phyloP scores from a whole-genome alignment of 2,113 vertebrate species.

The Platycercus adscitus region DNA sequence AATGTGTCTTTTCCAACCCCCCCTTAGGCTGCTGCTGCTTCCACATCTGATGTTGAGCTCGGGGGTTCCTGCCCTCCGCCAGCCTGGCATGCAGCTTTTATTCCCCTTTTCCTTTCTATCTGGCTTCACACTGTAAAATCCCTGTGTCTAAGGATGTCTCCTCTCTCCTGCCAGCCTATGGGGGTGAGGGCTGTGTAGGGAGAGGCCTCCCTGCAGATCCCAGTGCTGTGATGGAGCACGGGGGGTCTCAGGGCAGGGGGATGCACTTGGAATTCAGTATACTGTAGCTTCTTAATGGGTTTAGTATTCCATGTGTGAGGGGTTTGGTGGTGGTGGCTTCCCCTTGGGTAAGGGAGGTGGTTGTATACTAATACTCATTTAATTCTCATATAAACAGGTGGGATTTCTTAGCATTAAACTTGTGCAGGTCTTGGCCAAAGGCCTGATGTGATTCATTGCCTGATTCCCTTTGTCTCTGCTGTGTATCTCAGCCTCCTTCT shows the following conservation, averaged over 20 bases:
- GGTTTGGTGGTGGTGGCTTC: neutral
- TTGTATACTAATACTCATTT: neutral
- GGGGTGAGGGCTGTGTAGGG: neutral
- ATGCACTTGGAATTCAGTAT: neutral
- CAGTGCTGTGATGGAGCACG: neutral
- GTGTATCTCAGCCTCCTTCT: neutral
- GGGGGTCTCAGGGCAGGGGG: rapidly evolving
- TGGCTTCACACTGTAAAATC: neutral
- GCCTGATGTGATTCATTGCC: neutral
- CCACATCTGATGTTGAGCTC: neutral
- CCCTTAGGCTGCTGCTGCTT: neutral
- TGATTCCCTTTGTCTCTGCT: neutral
- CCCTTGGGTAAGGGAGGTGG: neutral
- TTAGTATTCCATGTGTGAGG: neutral
- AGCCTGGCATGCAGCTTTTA: neutral
- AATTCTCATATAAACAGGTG: neutral
- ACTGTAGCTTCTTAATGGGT: neutral
- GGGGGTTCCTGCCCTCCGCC: neutral
- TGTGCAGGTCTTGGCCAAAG: neutral
- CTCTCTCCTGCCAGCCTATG: neutral
- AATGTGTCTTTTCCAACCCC: neutral
- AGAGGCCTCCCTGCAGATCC: neutral
- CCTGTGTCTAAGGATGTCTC: neutral
- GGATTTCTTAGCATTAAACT: neutral
- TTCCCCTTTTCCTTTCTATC: neutral